Conservation (phyloP, 2,113 vertebrate genomes). For the Sardina pilchardus region DNA sequence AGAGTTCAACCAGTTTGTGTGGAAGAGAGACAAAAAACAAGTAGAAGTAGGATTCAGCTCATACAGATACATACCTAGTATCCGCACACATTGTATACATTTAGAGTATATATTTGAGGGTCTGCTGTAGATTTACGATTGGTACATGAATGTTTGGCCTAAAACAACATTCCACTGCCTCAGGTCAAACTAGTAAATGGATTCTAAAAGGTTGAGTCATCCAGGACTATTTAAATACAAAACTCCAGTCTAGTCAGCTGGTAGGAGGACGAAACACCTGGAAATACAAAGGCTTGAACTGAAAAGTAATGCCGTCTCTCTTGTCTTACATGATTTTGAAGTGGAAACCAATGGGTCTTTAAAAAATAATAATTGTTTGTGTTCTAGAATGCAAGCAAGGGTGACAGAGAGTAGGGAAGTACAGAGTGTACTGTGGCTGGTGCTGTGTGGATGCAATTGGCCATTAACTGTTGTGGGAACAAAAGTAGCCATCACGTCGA, state of each 20-base stretch:
- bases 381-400: background rate
- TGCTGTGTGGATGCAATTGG: background rate
- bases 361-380: background rate
- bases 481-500: background rate
- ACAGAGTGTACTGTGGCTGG: background rate
- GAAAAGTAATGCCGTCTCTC: background rate
- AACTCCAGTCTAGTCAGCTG: background rate
- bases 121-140: background rate
- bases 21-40: background rate
- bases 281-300: background rate
- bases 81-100: background rate
- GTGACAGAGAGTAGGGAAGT: too few species aligned
- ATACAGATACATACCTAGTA: background rate
- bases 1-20: background rate
- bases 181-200: background rate
- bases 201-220: background rate
- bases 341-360: too few species aligned
- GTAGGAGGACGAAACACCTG: background rate
- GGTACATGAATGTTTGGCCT: background rate
- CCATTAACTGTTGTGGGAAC: background rate
- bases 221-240: background rate
- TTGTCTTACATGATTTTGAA: background rate
- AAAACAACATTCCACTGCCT: conserved; percentile 5
- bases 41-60: too few species aligned
- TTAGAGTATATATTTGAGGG: background rate